Evolutionary conservation across 2,113 vertebrate species (phyloP).

Genomic region (Ellobius talpinus): DNA sequence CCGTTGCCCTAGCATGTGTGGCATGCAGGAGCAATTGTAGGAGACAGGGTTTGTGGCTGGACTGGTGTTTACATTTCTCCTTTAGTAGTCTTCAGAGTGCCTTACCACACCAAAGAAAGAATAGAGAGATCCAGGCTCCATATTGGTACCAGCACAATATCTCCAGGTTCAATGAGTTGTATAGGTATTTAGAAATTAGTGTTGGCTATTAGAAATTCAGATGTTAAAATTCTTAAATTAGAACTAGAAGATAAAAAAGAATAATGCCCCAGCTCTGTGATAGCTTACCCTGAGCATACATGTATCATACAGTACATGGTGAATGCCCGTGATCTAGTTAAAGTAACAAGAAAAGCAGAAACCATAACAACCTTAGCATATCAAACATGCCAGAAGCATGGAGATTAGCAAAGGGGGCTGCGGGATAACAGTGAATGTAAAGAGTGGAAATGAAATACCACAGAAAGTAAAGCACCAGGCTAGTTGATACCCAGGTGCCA

Average conservation of each 20-base stretch:
- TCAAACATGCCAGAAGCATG: not conserved
- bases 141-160: not conserved
- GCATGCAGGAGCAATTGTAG: not conserved
- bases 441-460: not conserved
- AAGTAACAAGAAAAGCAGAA: constrained; percentile 19
- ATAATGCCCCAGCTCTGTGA: not conserved
- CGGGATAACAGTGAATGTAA: not conserved
- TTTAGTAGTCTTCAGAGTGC: not conserved
- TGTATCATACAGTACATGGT: not conserved
- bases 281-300: not conserved
- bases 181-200: not conserved
- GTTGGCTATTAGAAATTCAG: constrained; percentile 25
- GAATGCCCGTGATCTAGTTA: constrained; percentile 19
- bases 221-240: constrained; percentile 4
- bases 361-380: not conserved
- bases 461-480: not conserved
- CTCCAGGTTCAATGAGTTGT: not conserved
- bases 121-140: not conserved
- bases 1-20: not conserved
- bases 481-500: not conserved
- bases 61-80: not conserved
- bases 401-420: not conserved
- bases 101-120: not conserved
- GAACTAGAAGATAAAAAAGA: constrained; percentile 9
- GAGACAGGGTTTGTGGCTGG: not conserved